Percentiles rank a stretch among this genome's conserved stretches.
Conservation (phyloP, 92 coral and sea anemone genomes). For the Epizoanthus ramosus region DNA sequence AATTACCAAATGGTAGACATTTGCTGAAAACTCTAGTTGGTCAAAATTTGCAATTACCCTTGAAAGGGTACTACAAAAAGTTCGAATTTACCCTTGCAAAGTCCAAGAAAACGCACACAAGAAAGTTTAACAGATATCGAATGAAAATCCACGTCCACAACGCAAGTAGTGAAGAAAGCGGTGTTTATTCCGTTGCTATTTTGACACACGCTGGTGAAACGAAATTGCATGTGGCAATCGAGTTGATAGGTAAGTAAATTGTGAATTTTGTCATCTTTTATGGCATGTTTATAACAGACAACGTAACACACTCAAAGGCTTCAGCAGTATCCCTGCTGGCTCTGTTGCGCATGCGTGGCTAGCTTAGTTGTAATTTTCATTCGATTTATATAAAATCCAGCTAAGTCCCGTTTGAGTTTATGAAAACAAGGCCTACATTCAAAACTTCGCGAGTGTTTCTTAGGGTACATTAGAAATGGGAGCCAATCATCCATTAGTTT, state of each 20-base stretch:
- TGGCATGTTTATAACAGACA: not conserved
- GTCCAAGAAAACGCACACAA: not conserved
- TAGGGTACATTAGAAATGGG: too few relatives aligned
- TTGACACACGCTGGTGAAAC: not conserved
- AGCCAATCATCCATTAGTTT: too few relatives aligned
- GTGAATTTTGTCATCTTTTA: too few relatives aligned
- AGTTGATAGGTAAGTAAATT: conserved; percentile 8
- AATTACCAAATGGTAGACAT: not conserved
- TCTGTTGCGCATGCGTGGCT: not conserved
- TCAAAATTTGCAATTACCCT: conserved; percentile 4
- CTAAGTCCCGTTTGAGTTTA: too few relatives aligned
- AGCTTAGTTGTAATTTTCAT: too few relatives aligned
- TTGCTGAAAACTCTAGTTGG: conserved; percentile 22
- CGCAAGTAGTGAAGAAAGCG: conserved; percentile 19
- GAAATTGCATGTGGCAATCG: not conserved
- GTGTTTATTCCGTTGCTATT: conserved; percentile 2
- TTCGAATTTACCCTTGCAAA: not conserved
- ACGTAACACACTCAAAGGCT: not conserved
- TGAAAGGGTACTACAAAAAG: not conserved
- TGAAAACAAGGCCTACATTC: too few relatives aligned
- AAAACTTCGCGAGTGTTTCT: too few relatives aligned
- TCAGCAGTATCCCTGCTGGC: not conserved
- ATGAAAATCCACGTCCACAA: not conserved
- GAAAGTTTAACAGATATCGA: conserved; percentile 15
- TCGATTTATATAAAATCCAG: too few relatives aligned